These are phyloP conservation scores for Drosophila obscura DNA, from an alignment of 1,140 invertebrate genomes.

Conservation along the genomic window DNA sequence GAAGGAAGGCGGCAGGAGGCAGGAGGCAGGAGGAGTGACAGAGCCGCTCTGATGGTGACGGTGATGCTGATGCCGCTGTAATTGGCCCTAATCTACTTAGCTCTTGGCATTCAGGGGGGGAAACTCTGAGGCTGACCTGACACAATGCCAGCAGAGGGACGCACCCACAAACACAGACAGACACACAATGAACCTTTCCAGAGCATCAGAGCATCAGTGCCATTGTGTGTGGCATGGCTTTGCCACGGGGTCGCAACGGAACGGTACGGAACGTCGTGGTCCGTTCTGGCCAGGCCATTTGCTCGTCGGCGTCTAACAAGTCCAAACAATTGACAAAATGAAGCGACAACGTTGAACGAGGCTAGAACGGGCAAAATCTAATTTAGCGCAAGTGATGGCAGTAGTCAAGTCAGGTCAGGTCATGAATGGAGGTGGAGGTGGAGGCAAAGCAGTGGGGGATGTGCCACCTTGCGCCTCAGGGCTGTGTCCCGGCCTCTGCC, in stretches of 20 bases:
- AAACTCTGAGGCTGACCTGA: conserved; percentile 21
- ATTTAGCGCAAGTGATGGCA: conserved; percentile 73
- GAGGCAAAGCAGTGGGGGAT: conserved; percentile 12
- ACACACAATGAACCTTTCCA: conserved; percentile 61
- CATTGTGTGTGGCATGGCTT: no score
- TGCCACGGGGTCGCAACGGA: no score
- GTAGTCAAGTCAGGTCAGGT: conserved; percentile 33
- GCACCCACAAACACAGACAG: conserved; percentile 10
- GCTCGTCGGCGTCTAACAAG: conserved; percentile 60
- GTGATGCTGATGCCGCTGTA: conserved; percentile 58
- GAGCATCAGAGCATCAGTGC: conserved; percentile 5
- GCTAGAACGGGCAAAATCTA: conserved; percentile 69
- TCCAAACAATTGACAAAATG: conserved; percentile 74
- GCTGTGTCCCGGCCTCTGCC: background rate
- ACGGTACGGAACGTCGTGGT: background rate
- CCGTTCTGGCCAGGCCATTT: conserved; percentile 55
- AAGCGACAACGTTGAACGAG: conserved; percentile 67
- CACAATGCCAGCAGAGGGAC: conserved; percentile 57
- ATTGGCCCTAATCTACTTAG: conserved; percentile 80
- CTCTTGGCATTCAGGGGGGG: conserved; percentile 52
- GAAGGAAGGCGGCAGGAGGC: no score
- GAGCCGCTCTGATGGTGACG: conserved; percentile 41
- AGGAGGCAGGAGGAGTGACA: background rate
- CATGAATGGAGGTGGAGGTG: conserved; percentile 1
- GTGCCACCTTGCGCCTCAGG: conserved; percentile 1